phyloP scores from a whole-genome alignment of 2,888 invertebrate species.

The Heliconius hortense region DNA sequence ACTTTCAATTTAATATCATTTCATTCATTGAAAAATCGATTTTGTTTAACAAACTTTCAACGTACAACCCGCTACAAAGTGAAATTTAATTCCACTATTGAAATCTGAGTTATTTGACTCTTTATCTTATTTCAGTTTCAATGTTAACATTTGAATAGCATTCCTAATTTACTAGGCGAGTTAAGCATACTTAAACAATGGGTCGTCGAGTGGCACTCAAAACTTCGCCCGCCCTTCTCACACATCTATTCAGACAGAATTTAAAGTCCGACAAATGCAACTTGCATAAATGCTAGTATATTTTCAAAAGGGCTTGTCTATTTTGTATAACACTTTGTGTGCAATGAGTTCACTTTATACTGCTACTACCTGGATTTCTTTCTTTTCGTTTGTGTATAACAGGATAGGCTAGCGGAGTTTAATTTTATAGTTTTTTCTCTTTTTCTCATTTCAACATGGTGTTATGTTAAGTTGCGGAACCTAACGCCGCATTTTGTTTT shows the following conservation, averaged over 20 bases:
- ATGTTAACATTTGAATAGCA: constrained; percentile 20
- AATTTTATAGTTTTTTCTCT: no score
- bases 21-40: not conserved
- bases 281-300: constrained; percentile 21
- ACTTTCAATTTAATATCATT: no score
- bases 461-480: no score
- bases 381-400: not conserved
- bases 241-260: constrained; percentile 20
- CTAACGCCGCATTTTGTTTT: no score
- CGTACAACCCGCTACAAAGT: not conserved
- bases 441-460: no score
- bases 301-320: constrained; percentile 20
- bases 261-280: constrained; percentile 20
- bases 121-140: constrained; percentile 5
- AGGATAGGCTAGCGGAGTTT: not conserved
- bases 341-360: constrained; percentile 9
- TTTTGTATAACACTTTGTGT: constrained; percentile 17
- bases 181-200: constrained; percentile 16
- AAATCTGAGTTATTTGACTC: not conserved
- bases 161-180: constrained; percentile 14
- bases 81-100: not conserved
- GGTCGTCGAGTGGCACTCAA: constrained; percentile 15
- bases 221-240: constrained; percentile 20
- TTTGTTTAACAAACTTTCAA: not conserved
- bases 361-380: not conserved